phyloP scores from a whole-genome alignment of 2,888 invertebrate species.

The Synanthedon myopaeformis region DNA sequence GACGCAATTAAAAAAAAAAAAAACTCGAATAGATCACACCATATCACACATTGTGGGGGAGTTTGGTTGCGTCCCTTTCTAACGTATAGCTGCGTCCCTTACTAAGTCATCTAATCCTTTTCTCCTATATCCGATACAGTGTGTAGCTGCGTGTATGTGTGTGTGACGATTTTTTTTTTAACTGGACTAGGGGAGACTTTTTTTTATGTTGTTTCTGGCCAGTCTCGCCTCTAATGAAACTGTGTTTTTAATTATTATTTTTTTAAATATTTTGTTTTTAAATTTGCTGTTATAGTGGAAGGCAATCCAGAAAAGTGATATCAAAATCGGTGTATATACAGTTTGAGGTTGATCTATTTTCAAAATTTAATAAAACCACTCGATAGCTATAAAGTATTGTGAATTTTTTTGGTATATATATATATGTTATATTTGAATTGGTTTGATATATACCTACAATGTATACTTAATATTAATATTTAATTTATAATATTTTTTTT shows the following conservation, averaged over 20 bases:
- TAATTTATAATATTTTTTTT: no score
- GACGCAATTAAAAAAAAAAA: constrained; percentile 9
- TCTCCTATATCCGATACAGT: constrained; percentile 4
- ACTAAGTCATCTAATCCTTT: constrained; percentile 20
- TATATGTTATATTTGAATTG: no score
- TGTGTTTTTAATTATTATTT: neutral
- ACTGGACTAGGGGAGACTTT: constrained; percentile 1
- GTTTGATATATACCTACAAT: no score
- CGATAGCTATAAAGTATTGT: no score
- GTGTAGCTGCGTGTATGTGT: constrained; percentile 2
- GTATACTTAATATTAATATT: no score
- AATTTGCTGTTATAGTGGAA: neutral
- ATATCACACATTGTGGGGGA: constrained; percentile 18
- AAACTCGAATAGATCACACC: constrained; percentile 10
- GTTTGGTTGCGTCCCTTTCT: constrained; percentile 14
- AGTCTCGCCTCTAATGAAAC: constrained; percentile 5
- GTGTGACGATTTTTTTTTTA: constrained; percentile 3
- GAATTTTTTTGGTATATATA: no score
- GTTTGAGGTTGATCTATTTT: no score
- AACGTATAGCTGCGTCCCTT: constrained; percentile 10
- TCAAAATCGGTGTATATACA: no score
- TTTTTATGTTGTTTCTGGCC: constrained; percentile 5
- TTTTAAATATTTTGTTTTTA: neutral
- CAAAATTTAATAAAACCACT: no score
- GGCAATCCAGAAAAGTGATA: no score